Percentiles rank a stretch among this genome's conserved stretches.
Conservation (phyloP, 1,140 invertebrate species). For the Drosophila carrolli region DNA sequence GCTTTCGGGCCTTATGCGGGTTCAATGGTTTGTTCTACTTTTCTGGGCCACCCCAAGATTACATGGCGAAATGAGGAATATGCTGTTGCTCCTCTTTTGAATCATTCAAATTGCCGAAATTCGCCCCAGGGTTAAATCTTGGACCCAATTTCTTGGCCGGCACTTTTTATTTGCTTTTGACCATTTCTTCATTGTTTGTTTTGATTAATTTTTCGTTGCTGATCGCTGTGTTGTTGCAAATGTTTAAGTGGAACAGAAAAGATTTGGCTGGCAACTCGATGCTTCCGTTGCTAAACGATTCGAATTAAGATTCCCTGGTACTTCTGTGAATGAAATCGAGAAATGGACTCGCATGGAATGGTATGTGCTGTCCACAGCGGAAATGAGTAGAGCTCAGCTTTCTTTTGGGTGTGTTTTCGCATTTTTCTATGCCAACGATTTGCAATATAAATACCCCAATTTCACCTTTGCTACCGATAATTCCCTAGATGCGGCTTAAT, state of each 20-base stretch:
- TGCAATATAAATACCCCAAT: slow-evolving; percentile 1
- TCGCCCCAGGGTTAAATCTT: slow-evolving; percentile 45
- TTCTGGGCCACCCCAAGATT: slow-evolving; percentile 55
- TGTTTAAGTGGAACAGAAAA: slow-evolving; percentile 59
- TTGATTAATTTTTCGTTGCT: slow-evolving; percentile 70
- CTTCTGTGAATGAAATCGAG: slow-evolving; percentile 64
- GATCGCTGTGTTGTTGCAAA: slow-evolving; percentile 28
- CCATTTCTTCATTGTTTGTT: slow-evolving; percentile 79
- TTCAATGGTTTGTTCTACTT: slow-evolving; percentile 61
- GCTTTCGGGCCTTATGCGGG: slow-evolving; percentile 54
- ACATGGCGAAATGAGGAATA: slow-evolving; percentile 37
- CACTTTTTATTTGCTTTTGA: slow-evolving; percentile 75
- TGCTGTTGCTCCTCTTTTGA: slow-evolving; percentile 57
- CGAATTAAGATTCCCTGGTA: slow-evolving; percentile 70
- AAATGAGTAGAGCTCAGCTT: slow-evolving; percentile 69
- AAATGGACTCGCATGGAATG: slow-evolving; percentile 56
- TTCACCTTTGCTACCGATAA: slow-evolving; percentile 11
- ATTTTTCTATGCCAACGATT: not conserved
- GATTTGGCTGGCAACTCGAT: slow-evolving; percentile 56
- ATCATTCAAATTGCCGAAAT: slow-evolving; percentile 67
- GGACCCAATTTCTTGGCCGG: slow-evolving; percentile 55
- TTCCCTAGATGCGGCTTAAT: slow-evolving; percentile 23
- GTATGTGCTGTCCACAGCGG: slow-evolving; percentile 65
- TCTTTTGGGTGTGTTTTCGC: slow-evolving; percentile 54
- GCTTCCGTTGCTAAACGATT: slow-evolving; percentile 81